Base-by-base conservation (phyloP, 2,888 invertebrate species). In the Aphidoletes aphidimyza region DNA sequence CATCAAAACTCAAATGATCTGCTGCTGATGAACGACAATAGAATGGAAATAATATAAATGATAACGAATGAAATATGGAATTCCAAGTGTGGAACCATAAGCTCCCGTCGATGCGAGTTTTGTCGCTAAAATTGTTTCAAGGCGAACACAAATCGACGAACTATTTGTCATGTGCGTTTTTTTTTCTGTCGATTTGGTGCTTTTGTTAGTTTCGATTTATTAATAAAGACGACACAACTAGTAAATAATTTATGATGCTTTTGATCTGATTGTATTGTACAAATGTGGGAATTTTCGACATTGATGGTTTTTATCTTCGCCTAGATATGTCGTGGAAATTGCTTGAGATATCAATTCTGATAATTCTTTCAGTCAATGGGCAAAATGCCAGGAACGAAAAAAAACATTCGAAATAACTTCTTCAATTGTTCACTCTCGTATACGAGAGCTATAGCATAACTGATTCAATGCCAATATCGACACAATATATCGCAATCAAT, bases 401-500 rank as follows among this genome's bases (percentile, higher is more conserved):
- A n/a, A n/a, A n/a, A 69, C 26, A 19, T 14, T 69, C n/a, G 30
- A 69, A 69, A n/a, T 11, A n/a, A 30, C 1, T 30, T 30, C 6
- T 69, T 30, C 69, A 69, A 69, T 69, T 69, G 26, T 69, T 69
- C 69, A 69, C 34, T 30, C 69, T 69, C n/a, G n/a, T n/a, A n/a
- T n/a, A n/a, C n/a, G n/a, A n/a, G n/a, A n/a, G n/a, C n/a, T 69
- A 30, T 0, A 30, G 30, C 54, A 22, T 8, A 22, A n/a, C 69
- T 30, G 30, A 69, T 54, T 22, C n/a, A 14, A 3, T 54, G 54
- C 34, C 22, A 54, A 54, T 34, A 14, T 9, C 30, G 30, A 69
- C 30, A 30, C 9, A 22, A 22, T 47, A n/a, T n/a, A n/a, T n/a
- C n/a, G n/a, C n/a, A n/a, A n/a, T n/a, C n/a, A n/a, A n/a, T n/a